These are phyloP conservation scores for Erebia epiphron DNA, from an alignment of 2,888 invertebrate species.

Conservation along the genomic window DNA sequence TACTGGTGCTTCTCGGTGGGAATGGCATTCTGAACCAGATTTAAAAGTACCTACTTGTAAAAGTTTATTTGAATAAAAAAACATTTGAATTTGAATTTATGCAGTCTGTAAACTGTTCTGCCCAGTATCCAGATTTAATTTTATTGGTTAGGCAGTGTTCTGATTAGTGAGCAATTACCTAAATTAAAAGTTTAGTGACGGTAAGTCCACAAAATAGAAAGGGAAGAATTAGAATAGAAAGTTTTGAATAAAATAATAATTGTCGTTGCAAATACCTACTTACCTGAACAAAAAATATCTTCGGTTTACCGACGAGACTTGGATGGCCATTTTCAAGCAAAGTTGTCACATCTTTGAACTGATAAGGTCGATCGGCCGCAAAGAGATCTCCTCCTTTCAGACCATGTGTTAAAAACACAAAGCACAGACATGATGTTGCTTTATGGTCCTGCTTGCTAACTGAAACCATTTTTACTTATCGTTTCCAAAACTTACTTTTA, in stretches of 20 bases:
- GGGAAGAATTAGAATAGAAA: neutral
- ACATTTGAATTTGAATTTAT: too few species aligned
- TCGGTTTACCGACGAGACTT: slow-evolving; percentile 58
- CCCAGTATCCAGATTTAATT: too few species aligned
- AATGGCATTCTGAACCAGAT: too few species aligned
- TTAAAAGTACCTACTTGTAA: too few species aligned
- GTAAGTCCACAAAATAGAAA: too few species aligned
- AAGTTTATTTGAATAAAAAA: too few species aligned
- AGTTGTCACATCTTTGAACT: slow-evolving; percentile 50
- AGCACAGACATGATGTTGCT: slow-evolving; percentile 58
- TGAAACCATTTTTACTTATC: slow-evolving; percentile 40
- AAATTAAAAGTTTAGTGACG: too few species aligned
- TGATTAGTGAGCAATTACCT: too few species aligned
- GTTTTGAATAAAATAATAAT: neutral
- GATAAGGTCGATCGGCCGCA: slow-evolving; percentile 58
- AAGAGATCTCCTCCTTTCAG: slow-evolving; percentile 51
- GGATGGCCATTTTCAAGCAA: slow-evolving; percentile 50
- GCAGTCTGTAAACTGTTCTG: too few species aligned
- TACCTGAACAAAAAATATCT: slow-evolving; percentile 64
- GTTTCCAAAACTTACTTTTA: neutral
- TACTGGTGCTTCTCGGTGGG: too few species aligned
- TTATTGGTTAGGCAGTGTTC: too few species aligned
- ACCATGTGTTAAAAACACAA: slow-evolving; percentile 64
- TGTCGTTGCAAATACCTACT: neutral
- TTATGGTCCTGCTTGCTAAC: slow-evolving; percentile 57